Conservation (phyloP, 2,113 vertebrate genomes). For the cattle (Bos taurus) region ARS-UCD2.0 NC_037345.1:23007001-23007500, state of each 20-base stretch:
- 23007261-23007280: not conserved
- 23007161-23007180: not conserved
- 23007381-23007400: not conserved
- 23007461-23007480: not conserved
- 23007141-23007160: not conserved
- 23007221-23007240: not conserved
- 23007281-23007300: not conserved
- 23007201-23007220: rapidly evolving
- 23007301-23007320: not conserved
- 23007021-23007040: not conserved
- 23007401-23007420: not conserved
- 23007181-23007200: not conserved
- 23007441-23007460: not conserved
- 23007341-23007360: not conserved
- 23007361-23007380: not conserved
- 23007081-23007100: not conserved
- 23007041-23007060: not conserved
- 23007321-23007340: not conserved
- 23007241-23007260: not conserved
- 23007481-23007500: not conserved
- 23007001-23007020: not conserved
- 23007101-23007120: rapidly evolving
- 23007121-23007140: not conserved
- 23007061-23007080: not conserved
- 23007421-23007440: rapidly evolving